Conservation (phyloP, 2,113 vertebrate species). For the Oxygymnocypris stewartii region DNA sequence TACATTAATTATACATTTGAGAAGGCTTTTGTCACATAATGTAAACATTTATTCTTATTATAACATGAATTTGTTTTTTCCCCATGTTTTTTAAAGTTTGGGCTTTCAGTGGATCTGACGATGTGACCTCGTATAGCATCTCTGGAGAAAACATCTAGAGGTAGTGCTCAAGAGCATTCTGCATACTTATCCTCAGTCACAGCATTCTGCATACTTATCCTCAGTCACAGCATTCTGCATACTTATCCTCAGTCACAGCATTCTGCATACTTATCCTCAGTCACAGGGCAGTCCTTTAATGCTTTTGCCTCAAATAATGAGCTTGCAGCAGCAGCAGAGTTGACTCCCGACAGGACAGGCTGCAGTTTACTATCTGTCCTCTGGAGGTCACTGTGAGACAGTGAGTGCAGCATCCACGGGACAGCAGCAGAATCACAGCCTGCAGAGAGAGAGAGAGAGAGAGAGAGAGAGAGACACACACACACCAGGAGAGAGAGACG, state of each 20-base stretch:
- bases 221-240: too few relatives aligned
- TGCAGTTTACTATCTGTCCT: conserved; percentile 65
- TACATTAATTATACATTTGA: not conserved
- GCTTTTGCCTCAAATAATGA: conserved; percentile 10
- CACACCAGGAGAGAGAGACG: too few relatives aligned
- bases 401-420: conserved; percentile 44
- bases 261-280: too few relatives aligned
- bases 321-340: conserved; percentile 1
- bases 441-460: not conserved
- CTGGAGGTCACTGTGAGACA: conserved; percentile 76
- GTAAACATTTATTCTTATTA: not conserved
- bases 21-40: not conserved
- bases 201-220: too few relatives aligned
- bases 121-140: not conserved
- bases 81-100: not conserved
- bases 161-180: not conserved
- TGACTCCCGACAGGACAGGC: not conserved
- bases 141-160: not conserved
- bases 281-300: conserved; percentile 27
- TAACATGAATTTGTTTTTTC: not conserved
- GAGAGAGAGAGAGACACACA: too few relatives aligned
- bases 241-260: too few relatives aligned
- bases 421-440: conserved; percentile 3
- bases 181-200: conserved; percentile 5
- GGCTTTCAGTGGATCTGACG: not conserved